A percentile compares a stretch with the other conserved stretches of the same genome.
These are phyloP conservation scores for Lithobates pipiens DNA, from an alignment of 2,797 vertebrate species.

Conservation along the genomic window DNA sequence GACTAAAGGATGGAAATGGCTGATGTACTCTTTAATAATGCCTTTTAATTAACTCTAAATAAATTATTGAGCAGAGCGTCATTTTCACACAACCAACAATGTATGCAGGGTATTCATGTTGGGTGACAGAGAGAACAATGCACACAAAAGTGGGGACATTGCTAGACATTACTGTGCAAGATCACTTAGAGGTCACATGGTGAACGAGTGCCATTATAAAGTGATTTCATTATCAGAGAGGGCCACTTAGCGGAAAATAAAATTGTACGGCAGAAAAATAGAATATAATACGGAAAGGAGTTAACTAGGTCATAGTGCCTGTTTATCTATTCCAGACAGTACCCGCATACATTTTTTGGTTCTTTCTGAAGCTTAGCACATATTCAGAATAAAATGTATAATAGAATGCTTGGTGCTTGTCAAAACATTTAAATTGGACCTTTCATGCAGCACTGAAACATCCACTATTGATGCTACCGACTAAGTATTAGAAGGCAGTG, in stretches of 20 bases:
- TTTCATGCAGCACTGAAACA: neutral
- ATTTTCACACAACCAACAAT: slow-evolving; percentile 33
- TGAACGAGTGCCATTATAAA: slow-evolving; percentile 34
- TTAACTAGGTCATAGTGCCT: slow-evolving; percentile 26
- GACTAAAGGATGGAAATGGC: slow-evolving; percentile 15
- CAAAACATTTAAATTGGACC: slow-evolving; percentile 7
- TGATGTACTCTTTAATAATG: slow-evolving; percentile 48
- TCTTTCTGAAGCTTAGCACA: slow-evolving; percentile 1
- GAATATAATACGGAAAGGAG: neutral
- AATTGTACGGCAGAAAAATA: neutral
- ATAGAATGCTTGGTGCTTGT: slow-evolving; percentile 6
- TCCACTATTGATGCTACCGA: neutral
- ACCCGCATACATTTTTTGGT: slow-evolving; percentile 11
- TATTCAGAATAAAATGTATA: slow-evolving; percentile 20
- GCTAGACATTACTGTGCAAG: slow-evolving; percentile 6
- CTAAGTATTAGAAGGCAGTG: neutral
- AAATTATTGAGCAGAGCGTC: slow-evolving; percentile 48
- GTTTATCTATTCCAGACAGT: slow-evolving; percentile 40
- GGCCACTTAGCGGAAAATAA: slow-evolving; percentile 26
- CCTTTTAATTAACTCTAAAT: slow-evolving; percentile 59
- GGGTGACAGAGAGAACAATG: slow-evolving; percentile 24
- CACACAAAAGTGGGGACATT: neutral
- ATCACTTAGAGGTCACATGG: slow-evolving; percentile 3
- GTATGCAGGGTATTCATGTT: slow-evolving; percentile 20
- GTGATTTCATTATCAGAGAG: slow-evolving; percentile 9